Conservation (phyloP, 2,797 vertebrate species). For the Buphagus erythrorhynchus region DNA sequence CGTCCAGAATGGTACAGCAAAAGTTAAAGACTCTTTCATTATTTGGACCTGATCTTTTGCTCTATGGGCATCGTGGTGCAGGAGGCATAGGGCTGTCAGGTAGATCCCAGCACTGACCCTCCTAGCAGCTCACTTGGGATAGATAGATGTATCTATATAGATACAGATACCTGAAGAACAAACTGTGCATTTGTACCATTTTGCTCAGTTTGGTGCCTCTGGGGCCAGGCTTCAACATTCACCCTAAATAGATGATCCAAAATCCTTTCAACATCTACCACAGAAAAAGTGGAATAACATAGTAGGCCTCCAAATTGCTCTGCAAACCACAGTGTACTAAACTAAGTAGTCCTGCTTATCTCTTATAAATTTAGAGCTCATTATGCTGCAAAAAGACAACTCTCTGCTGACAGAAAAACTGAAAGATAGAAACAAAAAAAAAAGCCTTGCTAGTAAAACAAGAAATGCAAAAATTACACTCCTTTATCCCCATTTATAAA, state of each 20-base stretch:
- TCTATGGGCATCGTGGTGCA: accelerated
- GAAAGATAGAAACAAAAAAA: neutral
- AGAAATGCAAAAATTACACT: neutral
- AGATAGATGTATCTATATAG: too few relatives aligned
- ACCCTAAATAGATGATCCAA: neutral
- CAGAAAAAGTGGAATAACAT: neutral
- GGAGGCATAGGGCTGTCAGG: neutral
- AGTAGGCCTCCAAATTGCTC: neutral
- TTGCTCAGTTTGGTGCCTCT: neutral
- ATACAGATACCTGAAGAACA: neutral
- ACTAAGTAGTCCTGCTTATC: constrained; percentile 10
- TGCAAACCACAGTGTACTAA: neutral
- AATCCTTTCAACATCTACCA: neutral
- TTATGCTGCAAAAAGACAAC: neutral
- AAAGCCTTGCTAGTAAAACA: neutral
- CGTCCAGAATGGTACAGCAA: accelerated
- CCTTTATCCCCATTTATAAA: neutral
- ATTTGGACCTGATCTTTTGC: neutral
- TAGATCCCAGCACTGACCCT: neutral
- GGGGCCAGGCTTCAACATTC: neutral
- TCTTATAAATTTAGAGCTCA: constrained; percentile 12
- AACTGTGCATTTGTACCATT: neutral
- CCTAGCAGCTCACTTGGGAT: neutral
- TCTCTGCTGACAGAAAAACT: constrained; percentile 6
- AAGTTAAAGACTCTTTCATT: neutral